Evolutionary conservation across 1,140 invertebrate species (phyloP).

Genomic region (Doryteuthis pealeii): DNA sequence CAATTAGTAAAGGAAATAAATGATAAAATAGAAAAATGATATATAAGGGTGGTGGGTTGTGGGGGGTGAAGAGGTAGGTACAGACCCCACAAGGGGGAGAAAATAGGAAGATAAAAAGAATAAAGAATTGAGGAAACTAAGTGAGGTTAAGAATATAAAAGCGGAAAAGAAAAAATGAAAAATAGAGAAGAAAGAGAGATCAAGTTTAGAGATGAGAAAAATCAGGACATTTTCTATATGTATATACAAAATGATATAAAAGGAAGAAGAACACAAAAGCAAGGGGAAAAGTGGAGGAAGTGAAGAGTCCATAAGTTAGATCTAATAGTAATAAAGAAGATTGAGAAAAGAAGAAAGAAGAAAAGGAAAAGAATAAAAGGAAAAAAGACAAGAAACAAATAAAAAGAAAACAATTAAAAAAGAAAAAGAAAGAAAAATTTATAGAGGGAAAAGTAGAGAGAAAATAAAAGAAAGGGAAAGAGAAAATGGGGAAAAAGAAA

Average conservation of each 20-base stretch:
- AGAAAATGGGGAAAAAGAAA: not conserved
- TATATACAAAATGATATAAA: no score
- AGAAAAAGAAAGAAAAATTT: not conserved
- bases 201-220: no score
- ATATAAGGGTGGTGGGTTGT: no score
- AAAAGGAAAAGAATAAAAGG: not conserved
- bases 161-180: not conserved
- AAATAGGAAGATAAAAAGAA: not conserved
- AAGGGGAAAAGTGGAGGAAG: no score
- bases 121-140: not conserved
- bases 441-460: not conserved
- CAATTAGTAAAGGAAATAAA: no score
- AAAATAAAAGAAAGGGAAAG: not conserved
- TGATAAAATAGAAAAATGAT: no score
- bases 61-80: not conserved
- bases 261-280: no score
- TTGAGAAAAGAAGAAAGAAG: not conserved
- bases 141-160: not conserved
- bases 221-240: no score
- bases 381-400: not conserved
- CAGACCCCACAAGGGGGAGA: not conserved
- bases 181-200: no score
- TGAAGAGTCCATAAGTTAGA: no score
- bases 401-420: not conserved
- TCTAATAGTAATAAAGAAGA: no score